phyloP scores from a whole-genome alignment of 2,797 vertebrate species.

The Hephaestus fuliginosus region DNA sequence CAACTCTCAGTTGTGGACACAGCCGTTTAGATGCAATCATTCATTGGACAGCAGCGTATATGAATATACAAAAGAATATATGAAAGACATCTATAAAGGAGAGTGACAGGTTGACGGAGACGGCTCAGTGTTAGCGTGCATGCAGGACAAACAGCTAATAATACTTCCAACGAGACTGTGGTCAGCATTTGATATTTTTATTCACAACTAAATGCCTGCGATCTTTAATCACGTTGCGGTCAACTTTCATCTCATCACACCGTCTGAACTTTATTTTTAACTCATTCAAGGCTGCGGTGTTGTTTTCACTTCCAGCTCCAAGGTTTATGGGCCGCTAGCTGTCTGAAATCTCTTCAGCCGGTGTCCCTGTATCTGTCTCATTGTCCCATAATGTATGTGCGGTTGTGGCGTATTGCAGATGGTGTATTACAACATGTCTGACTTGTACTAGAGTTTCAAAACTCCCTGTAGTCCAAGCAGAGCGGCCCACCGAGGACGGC shows the following conservation, averaged over 20 bases:
- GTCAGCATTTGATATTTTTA: constrained; percentile 1
- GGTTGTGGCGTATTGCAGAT: background rate
- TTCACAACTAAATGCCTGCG: background rate
- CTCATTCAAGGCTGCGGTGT: constrained; percentile 18
- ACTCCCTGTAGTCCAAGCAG: constrained; percentile 39
- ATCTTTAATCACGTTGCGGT: constrained; percentile 8
- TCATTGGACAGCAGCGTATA: background rate
- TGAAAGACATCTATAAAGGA: background rate
- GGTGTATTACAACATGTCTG: constrained; percentile 37
- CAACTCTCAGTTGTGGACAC: background rate
- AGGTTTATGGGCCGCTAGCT: constrained; percentile 29
- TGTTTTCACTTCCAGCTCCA: constrained; percentile 20
- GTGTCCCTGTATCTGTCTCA: constrained; percentile 2
- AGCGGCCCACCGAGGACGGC: constrained; percentile 68
- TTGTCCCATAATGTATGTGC: constrained; percentile 17
- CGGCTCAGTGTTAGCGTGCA: background rate
- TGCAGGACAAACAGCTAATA: background rate
- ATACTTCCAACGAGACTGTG: background rate
- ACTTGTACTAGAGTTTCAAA: constrained; percentile 45
- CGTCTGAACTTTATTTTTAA: constrained; percentile 25
- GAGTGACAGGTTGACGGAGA: constrained; percentile 1
- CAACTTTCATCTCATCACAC: background rate
- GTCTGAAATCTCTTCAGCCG: constrained; percentile 24
- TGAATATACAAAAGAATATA: background rate
- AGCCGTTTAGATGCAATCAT: background rate